phyloP scores from a whole-genome alignment of 2,797 vertebrate genomes.

The Remorina albescens region DNA sequence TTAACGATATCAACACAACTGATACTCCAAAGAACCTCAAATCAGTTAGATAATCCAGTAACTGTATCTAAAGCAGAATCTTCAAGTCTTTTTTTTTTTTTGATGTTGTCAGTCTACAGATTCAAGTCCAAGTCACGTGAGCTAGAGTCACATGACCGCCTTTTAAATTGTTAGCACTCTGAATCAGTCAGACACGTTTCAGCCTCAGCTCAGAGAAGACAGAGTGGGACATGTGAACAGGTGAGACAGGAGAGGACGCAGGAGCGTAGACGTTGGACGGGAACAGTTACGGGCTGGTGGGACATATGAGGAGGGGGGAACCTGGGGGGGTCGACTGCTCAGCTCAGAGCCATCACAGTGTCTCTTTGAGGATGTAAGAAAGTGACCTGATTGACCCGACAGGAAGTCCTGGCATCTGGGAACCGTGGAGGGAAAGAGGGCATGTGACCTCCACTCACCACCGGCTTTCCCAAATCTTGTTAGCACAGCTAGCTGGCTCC shows the following conservation, averaged over 20 bases:
- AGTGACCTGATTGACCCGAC: slow-evolving; percentile 59
- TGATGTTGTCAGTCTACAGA: neutral
- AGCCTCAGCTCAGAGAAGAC: neutral
- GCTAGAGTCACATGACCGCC: neutral
- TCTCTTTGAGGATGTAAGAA: slow-evolving; percentile 61
- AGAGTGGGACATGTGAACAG: neutral
- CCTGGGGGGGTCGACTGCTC: slow-evolving; percentile 3
- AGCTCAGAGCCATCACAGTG: slow-evolving; percentile 46
- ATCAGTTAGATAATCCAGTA: no score
- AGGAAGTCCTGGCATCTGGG: slow-evolving; percentile 78
- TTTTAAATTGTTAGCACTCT: neutral
- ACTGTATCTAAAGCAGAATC: no score
- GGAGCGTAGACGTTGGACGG: slow-evolving; percentile 12
- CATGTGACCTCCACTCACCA: slow-evolving; percentile 86
- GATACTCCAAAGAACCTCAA: no score
- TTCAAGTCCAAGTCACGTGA: slow-evolving; percentile 15
- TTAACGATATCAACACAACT: neutral
- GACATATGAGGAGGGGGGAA: slow-evolving; percentile 22
- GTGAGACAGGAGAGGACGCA: slow-evolving; percentile 9
- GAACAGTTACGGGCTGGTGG: slow-evolving; percentile 45
- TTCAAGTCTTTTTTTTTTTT: no score
- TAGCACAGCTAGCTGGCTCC: slow-evolving; percentile 80
- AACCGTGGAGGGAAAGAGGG: slow-evolving; percentile 75
- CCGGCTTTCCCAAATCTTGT: slow-evolving; percentile 86
- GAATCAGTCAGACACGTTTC: slow-evolving; percentile 1